Percentiles rank a stretch among this genome's conserved stretches.
phyloP scores from a whole-genome alignment of 2,113 vertebrate species.

The Thermophis baileyi region DNA sequence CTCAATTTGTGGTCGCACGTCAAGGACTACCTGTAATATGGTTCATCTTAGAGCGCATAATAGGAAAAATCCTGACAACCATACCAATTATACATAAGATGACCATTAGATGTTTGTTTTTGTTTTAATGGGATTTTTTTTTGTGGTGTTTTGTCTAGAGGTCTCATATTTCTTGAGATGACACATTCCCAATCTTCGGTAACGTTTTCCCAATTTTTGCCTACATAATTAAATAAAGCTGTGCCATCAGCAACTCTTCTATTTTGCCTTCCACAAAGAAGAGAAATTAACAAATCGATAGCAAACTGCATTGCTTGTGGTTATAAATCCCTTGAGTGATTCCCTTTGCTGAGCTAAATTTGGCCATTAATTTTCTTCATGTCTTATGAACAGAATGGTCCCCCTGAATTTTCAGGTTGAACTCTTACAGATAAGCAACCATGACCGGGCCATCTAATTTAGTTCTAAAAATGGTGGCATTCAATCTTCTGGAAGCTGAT shows the following conservation, averaged over 20 bases:
- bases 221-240: constrained; percentile 19
- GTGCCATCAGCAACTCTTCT: not conserved
- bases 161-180: not conserved
- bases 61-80: not conserved
- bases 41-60: not conserved
- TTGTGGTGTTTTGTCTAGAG: not conserved
- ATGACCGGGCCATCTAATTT: not conserved
- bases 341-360: not conserved
- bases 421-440: not conserved
- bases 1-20: no score
- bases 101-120: not conserved
- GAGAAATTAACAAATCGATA: constrained; percentile 23
- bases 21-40: not conserved
- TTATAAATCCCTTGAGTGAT: not conserved
- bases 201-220: not conserved
- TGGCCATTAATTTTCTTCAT: constrained; percentile 5
- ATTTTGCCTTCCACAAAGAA: constrained; percentile 8
- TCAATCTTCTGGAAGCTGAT: no score
- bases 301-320: not conserved
- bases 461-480: not conserved
- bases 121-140: not conserved
- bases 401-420: not conserved
- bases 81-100: not conserved
- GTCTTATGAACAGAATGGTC: not conserved
- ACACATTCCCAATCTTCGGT: not conserved